Base-by-base conservation (phyloP, 2,797 vertebrate genomes). In the Dendrocincla fuliginosa region DNA sequence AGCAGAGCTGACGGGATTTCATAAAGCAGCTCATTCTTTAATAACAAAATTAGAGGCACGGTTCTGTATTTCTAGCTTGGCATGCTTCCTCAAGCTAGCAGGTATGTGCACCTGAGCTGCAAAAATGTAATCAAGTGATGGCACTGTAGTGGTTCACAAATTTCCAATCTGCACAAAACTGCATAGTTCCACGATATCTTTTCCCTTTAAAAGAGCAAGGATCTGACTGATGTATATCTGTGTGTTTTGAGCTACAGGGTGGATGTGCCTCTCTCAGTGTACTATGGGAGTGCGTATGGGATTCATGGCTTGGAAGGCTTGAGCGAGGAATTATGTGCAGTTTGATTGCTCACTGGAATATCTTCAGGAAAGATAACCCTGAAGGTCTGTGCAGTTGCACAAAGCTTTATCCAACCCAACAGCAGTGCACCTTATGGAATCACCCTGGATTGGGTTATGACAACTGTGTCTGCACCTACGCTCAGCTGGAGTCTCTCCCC, bases 201-300 rank as follows among this genome's bases (percentile, higher is more conserved):
- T 79, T 53, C 28, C 11, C 18, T 76, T 76, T 57, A 60, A 32
- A 53, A 42, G 33, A 35, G 22, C 13, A 50, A 24, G 7, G 24
- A n/a, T 76, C 20, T 80, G 27, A 44, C 32, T 47, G 25, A 37
- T n/a, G 9, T 35, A 9, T n/a, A 39, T 13, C 49, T 74, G 25
- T 74, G 20, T 11, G 32, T 76, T 68, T 61, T 84, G 67, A 76
- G 17, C 41, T 67, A 5, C 42, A 22, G 25, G 17, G 18, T 24
- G 57, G 39, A 27, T 44, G 33, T 60, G 13, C 5, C 8, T 27
- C 9, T 8, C 14, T 11, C 33, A 24, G 32, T 28, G 13, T 22
- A 2, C 32, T 46, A 0, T 30, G 25, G 3, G 4, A 74, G 13
- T 9, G 5, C 47, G 12, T 16, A 2, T 24, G 35, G n/a, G 17